Evolutionary conservation across 2,113 vertebrate genomes (phyloP), one percentile per base, ranked within the genome.

Genomic region (Tachuris rubrigastra): DNA sequence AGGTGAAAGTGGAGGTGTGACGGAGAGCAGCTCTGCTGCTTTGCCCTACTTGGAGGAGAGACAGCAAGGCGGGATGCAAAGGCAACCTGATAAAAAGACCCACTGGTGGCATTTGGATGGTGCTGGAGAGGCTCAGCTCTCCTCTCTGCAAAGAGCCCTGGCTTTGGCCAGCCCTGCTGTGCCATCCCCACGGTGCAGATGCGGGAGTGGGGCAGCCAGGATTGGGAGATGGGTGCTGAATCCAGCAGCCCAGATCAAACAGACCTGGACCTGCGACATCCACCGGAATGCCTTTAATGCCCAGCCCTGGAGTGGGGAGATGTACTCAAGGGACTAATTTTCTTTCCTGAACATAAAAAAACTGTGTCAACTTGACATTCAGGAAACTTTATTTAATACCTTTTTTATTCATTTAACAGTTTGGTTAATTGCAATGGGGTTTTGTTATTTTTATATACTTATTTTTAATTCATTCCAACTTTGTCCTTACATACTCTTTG

Each of bases 281-380:
- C 69, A 66, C 46, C 50, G 83, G 86, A 82, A 93, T 89, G 73
- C 87, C 88, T 95, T 95, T 96, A 93, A 91, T 90, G 85, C 69
- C 49, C 8, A 30, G 77, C 69, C 89, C 66, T 55, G 42, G 62
- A 79, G 71, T 77, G 33, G 56, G 44, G 73, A 91, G 93, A 74
- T 74, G 44, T 80, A 52, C 95, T 65, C 83, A 47, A 74, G 89
- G 92, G 93, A 86, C 77, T 90, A 6, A 10, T 90, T 95, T 85
- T 42, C 63, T 62, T 89, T 73, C 82, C 55, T 62, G 69, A 81
- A 65, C 1, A 3, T 37, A 49, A 85, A 82, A 82, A 95, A 78
- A 14, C 21, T 63, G 28, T 65, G 71, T 96, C 80, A 93, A 78
- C 92, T 47, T 93, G 80, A 92, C 85, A 78, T 94, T 81, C 72